Base-by-base conservation (phyloP, 2,113 vertebrate species). In the Tachysurus fulvidraco region DNA sequence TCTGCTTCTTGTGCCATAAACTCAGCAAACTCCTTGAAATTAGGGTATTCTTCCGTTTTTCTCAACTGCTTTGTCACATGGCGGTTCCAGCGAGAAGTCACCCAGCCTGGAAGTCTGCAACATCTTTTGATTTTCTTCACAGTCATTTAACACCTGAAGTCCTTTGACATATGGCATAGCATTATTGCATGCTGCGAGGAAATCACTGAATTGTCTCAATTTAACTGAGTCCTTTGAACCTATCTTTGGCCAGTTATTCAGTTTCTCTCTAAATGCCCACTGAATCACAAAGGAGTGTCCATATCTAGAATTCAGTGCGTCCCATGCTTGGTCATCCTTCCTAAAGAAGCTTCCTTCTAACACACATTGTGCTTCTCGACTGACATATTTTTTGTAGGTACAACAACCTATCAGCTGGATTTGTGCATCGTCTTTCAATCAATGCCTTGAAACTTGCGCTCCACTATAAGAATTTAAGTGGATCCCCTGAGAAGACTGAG, bases 401-500 rank as follows among this genome's bases (percentile, higher is more conserved):
- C 10, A 88, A 91, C 44, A 90, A 80, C 19, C 50, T 91, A 36
- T 92, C 86, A 5, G 89, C 85, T 73, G 89, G 25, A 5, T 87
- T 91, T 71, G 71, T 76, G 73, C 86, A 92, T 54, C 73, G 21
- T 8, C 8, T 8, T 77, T 90, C 90, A 64, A 91, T 91, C 1
- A 90, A 28, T 36, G 86, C 55, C 30, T 90, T 91, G 19, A 91
- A 91, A 23, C 83, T 88, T 44, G 88, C 81, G 14, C 64, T 86
- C 89, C 86, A 92, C 65, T 92, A 83, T 86, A 88, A 78, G 50
- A 91, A 91, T 46, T 85, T 90, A 3, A 90, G 86, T 73, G 88
- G 83, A 9, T 89, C 77, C 0, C 88, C 89, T 36, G 81, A 60
- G 21, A 91, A 91, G 25, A 90, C 84, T 25, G 84, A 55, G 41